Evolutionary conservation across 2,113 vertebrate genomes (phyloP).

Genomic region (Perca flavescens): DNA sequence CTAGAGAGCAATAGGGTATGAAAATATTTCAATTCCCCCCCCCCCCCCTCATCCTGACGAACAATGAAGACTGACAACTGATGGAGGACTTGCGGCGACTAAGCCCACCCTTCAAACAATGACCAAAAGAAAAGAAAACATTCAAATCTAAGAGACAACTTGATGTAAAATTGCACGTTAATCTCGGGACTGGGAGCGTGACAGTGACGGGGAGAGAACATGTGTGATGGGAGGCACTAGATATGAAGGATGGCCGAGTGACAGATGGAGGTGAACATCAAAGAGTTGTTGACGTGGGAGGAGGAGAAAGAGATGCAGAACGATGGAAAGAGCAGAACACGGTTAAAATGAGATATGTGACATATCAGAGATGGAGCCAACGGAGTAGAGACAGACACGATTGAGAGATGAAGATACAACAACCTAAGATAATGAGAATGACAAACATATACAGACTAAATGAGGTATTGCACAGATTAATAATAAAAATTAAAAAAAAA

Average conservation of each 20-base stretch:
- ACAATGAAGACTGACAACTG: slow-evolving; percentile 81
- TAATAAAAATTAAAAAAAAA: slow-evolving; percentile 84
- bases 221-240: slow-evolving; percentile 35
- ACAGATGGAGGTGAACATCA: slow-evolving; percentile 48
- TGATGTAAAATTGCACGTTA: slow-evolving; percentile 90
- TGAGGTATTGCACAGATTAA: slow-evolving; percentile 99
- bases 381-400: slow-evolving; percentile 8
- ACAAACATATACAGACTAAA: slow-evolving; percentile 95
- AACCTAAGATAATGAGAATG: slow-evolving; percentile 83
- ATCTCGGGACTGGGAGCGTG: slow-evolving; percentile 43
- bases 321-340: not conserved
- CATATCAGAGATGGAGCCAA: slow-evolving; percentile 13
- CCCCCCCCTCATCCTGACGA: slow-evolving; percentile 59
- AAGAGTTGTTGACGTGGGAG: slow-evolving; percentile 26
- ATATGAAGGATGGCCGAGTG: slow-evolving; percentile 31
- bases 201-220: slow-evolving; percentile 59
- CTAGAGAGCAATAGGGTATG: slow-evolving; percentile 95
- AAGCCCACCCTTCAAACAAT: slow-evolving; percentile 73
- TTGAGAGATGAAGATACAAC: slow-evolving; percentile 25
- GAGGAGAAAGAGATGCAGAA: slow-evolving; percentile 3
- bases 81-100: slow-evolving; percentile 78
- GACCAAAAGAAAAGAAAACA: slow-evolving; percentile 54
- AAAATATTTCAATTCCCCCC: slow-evolving; percentile 90
- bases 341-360: slow-evolving; percentile 40
- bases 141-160: slow-evolving; percentile 84